Percentiles rank a stretch among this genome's conserved stretches.
Evolutionary conservation across 2,888 invertebrate genomes (phyloP).

Genomic region (Nemotelus pantherinus): DNA sequence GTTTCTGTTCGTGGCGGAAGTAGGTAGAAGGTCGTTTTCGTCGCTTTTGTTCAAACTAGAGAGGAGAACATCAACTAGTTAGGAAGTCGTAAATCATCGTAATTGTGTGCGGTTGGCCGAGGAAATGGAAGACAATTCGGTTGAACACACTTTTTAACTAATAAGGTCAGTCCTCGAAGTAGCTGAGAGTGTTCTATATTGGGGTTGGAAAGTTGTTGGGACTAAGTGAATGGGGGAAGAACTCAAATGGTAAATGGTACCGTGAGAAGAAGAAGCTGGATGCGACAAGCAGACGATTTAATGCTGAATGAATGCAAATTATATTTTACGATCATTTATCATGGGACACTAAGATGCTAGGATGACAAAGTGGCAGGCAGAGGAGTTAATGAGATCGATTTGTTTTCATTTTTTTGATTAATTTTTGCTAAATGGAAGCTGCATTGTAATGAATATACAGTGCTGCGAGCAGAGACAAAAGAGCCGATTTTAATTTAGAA

Average conservation of each 20-base stretch:
- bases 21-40: background rate
- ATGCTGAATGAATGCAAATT: constrained; percentile 32
- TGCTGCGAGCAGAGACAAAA: too few species aligned
- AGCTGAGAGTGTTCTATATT: background rate
- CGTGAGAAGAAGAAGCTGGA: background rate
- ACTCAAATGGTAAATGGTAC: background rate
- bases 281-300: background rate
- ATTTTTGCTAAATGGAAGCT: too few species aligned
- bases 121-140: constrained; percentile 35
- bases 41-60: background rate
- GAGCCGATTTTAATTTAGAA: too few species aligned
- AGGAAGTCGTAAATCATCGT: constrained; percentile 42
- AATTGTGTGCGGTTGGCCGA: constrained; percentile 29
- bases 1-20: background rate
- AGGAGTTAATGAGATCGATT: background rate
- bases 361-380: background rate
- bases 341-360: background rate
- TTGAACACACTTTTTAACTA: constrained; percentile 34
- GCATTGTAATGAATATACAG: too few species aligned
- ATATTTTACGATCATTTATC: constrained; percentile 23
- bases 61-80: constrained; percentile 32
- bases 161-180: constrained; percentile 20
- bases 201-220: background rate
- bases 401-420: background rate
- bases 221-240: background rate